Base-by-base conservation (phyloP, 1,140 invertebrate genomes). In the Rhyacophila brunnea region DNA sequence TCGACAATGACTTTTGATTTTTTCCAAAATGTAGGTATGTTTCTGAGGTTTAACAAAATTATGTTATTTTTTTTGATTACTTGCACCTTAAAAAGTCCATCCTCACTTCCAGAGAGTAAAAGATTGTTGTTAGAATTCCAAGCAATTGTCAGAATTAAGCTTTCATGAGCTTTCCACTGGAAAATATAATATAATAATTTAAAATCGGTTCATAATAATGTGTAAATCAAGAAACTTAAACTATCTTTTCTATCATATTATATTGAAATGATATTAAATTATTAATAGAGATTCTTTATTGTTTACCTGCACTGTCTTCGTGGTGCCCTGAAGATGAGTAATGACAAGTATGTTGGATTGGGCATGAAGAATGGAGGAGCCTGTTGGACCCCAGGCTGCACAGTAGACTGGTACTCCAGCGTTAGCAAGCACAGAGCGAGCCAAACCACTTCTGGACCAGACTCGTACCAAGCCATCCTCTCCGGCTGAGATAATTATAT, bases 381-480 rank as follows among this genome's bases (percentile, higher is more conserved):
- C 90, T 70, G 94, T 91, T 3, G 92, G 89, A 45, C 90, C 89
- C 96, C 96, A 98, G 51, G 86, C 83, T 6, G 91, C 85, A 35
- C 85, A 85, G 68, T 96, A 92, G 23, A 97, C 86, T 2, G 88
- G 82, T 62, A 84, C 84, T 68, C 84, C 87, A 48, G 88, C 88
- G 70, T 94, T 89, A 17, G 93, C 86, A 0, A 98, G 78, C 3
- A 92, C 93, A 10, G 94, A 96, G 18, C 96, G 83, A 3, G 99
- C 77, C 87, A 99, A 95, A 44, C 96, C 96, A 72, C 88, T 95
- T 20, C 93, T 78, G 2, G 96, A 98, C 96, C 96, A 99, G 55
- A 98, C 89, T 79, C 98, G 98, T 0, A 99, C 85, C 34, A 86
- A 84, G 10, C 96, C 97, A 82, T 99, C 97, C 81, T 99, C 96